phyloP scores from a whole-genome alignment of 2,797 vertebrate species.

The Erpetoichthys calabaricus region DNA sequence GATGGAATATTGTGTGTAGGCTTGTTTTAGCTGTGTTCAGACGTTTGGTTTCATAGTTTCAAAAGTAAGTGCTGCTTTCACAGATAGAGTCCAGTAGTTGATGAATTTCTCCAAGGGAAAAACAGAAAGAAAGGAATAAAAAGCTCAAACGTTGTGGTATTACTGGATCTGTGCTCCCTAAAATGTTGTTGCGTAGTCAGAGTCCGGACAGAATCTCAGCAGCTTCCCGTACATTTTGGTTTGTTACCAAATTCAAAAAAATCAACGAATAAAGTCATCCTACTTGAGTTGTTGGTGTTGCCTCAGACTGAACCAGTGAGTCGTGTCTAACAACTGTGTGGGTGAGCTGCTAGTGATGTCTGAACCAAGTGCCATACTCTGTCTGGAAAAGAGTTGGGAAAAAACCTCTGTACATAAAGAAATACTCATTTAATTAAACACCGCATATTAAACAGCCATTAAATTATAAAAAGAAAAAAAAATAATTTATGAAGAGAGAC shows the following conservation, averaged over 20 bases:
- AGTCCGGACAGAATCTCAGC: conserved; percentile 56
- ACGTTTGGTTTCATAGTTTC: conserved; percentile 70
- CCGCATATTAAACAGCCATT: conserved; percentile 93
- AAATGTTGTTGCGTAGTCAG: conserved; percentile 65
- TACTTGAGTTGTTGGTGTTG: conserved; percentile 57
- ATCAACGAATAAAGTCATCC: conserved; percentile 48
- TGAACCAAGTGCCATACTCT: conserved; percentile 90
- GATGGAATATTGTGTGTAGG: conserved; percentile 57
- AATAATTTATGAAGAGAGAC: conserved; percentile 99
- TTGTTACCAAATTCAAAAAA: conserved; percentile 40
- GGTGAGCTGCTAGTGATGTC: conserved; percentile 79
- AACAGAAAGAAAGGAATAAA: background rate
- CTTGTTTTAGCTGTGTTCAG: conserved; percentile 35
- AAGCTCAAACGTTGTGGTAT: conserved; percentile 55
- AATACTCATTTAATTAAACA: conserved; percentile 75
- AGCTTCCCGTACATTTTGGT: conserved; percentile 44
- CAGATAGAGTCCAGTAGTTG: conserved; percentile 67
- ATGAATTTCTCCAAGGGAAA: conserved; percentile 60
- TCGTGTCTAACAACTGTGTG: conserved; percentile 53
- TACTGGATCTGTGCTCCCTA: conserved; percentile 70
- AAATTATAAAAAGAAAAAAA: conserved; percentile 80
- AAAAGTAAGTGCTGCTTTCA: conserved; percentile 76
- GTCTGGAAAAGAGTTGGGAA: conserved; percentile 80
- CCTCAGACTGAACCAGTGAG: conserved; percentile 49
- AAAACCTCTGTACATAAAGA: conserved; percentile 78